Evolutionary conservation across 2,113 vertebrate species (phyloP).

Genomic region (Chinchilla lanigera): DNA sequence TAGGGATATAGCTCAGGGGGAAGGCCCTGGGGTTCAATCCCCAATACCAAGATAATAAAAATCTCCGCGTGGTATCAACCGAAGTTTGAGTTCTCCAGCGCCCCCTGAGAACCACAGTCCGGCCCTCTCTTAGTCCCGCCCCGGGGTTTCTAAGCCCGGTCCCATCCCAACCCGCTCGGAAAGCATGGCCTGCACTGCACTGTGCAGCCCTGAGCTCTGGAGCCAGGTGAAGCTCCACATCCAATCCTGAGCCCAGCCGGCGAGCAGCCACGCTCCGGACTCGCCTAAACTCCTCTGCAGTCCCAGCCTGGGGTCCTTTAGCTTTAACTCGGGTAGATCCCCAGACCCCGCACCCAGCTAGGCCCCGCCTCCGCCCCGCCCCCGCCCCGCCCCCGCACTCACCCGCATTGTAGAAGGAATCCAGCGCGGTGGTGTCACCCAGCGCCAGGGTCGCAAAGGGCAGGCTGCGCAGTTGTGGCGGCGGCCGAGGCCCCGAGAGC

Average conservation of each 20-base stretch:
- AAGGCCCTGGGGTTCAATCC: background rate
- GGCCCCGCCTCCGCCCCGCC: background rate
- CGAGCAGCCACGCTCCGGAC: background rate
- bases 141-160: background rate
- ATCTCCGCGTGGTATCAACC: background rate
- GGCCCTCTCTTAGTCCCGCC: background rate
- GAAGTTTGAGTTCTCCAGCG: background rate
- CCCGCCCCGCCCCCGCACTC: slow-evolving; percentile 78
- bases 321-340: background rate
- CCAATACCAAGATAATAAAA: background rate
- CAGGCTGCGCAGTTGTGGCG: slow-evolving; percentile 83
- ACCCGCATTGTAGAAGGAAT: slow-evolving; percentile 94
- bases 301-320: background rate
- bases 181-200: background rate
- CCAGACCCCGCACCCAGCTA: rapidly evolving
- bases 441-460: slow-evolving; percentile 87
- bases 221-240: background rate
- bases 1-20: background rate
- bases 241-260: background rate
- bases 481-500: slow-evolving; percentile 78
- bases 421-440: slow-evolving; percentile 88
- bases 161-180: background rate
- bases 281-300: background rate
- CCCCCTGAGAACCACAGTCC: background rate
- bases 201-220: background rate